Base-by-base conservation (phyloP, 2,797 vertebrate genomes). In the Molossus molossus region DNA sequence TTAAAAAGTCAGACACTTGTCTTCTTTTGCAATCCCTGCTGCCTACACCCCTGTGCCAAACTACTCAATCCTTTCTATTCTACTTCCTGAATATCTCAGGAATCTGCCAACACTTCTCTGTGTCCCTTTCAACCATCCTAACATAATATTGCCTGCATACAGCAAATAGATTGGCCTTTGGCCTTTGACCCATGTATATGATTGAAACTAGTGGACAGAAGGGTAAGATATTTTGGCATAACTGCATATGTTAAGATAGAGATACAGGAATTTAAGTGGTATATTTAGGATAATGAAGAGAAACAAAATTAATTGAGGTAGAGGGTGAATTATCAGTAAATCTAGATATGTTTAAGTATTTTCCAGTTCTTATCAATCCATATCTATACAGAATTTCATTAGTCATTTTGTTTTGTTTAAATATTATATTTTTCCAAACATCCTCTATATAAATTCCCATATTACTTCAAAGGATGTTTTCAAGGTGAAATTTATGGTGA, bases 361-460 rank as follows among this genome's bases (percentile, higher is more conserved):
- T 95, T 92, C 50, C 37, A 73, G 12, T 73, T 91, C n/a, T 50
- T 79, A 80, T 23, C 15, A 77, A 14, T 73, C 69, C 64, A 53
- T 53, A 87, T 20, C 5, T 72, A 60, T n/a, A 69, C 2, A 87
- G 14, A 91, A 67, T 82, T 65, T 69, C n/a, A 48, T 70, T n/a
- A 48, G 11, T 82, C 9, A 73, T 58, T 79, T 94, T 64, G 25
- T 93, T 90, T 75, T 62, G 17, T 67, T 67, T 91, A 62, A 65
- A 12, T 25, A 60, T 55, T 57, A 18, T 25, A 37, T 91, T 75
- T 87, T 83, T 25, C 27, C 4, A 84, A 87, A 80, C 50, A 73
- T 21, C 18, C 3, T 73, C 48, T 37, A n/a, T 62, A 10, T 86
- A 92, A 83, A 67, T 86, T 11, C 17, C 21, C 65, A 9, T n/a